Evolutionary conservation across 2,888 invertebrate genomes (phyloP), one percentile per base, ranked within the genome.

Genomic region (Pandemis heparana): DNA sequence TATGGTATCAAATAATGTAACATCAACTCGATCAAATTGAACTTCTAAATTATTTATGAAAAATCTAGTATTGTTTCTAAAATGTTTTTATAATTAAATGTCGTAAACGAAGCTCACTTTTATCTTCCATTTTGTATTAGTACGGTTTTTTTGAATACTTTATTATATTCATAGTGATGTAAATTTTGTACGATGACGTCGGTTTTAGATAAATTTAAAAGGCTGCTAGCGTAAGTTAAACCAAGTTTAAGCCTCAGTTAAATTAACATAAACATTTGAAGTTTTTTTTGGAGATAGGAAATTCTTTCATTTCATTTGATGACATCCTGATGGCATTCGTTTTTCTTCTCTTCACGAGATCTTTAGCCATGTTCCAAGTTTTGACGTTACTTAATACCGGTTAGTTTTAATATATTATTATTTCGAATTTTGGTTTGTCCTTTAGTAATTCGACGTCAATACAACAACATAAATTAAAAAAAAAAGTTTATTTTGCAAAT

Each of bases 101-200:
- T 71, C 18, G 53, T 56, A 62, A 68, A 56, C 56, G 16, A 71
- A 39, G 75, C 75, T 75, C 75, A 75, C 51, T 41, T 48, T 71
- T 68, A 71, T 75, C 75, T 75, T 75, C 75, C 75, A 75, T 75
- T 75, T 75, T 75, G 65, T 71, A 62, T 71, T 71, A 75, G 71
- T 48, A 51, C 32, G 51, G 51, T 66, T 74, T 14, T 66, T 75
- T 71, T 68, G 46, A 41, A 68, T 71, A 38, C 63, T 71, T 75
- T 71, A 71, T 71, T 71, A 66, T 67, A 71, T 70, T 64, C 70
- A 67, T 71, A 75, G 65, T 75, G 71, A 43, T 75, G 75, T 75
- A 75, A 71, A 75, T 75, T 71, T 68, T 75, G 68, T 75, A 75
- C 39, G 0, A 71, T 71, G 61, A 70, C 48, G 23, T 62, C 51